Conservation (phyloP, 2,797 vertebrate species). For the Emys orbicularis region DNA sequence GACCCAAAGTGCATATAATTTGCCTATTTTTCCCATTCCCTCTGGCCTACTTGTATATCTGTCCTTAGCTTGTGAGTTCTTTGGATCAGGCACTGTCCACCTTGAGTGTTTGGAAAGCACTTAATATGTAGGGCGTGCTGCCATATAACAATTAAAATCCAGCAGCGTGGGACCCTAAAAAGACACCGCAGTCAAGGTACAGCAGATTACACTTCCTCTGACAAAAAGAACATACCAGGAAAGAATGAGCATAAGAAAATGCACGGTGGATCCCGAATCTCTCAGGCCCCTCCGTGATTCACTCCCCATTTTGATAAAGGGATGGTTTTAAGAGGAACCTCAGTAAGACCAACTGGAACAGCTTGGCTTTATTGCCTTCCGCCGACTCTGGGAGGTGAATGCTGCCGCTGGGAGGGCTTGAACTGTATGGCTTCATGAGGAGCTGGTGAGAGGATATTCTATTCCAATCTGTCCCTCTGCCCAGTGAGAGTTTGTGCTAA, state of each 20-base stretch:
- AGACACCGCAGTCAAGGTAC: too few species aligned
- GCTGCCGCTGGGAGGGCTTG: not conserved
- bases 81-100: not conserved
- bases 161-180: not conserved
- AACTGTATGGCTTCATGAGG: not conserved
- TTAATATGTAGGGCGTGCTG: not conserved
- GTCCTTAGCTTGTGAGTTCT: not conserved
- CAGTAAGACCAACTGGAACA: not conserved
- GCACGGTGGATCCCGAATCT: not conserved
- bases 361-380: not conserved
- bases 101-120: not conserved
- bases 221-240: not conserved
- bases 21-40: rapidly evolving
- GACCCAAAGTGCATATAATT: not conserved
- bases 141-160: not conserved
- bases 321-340: not conserved
- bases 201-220: not conserved
- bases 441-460: not conserved
- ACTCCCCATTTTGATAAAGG: not conserved
- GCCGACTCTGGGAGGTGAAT: not conserved
- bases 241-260: not conserved
- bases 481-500: not conserved
- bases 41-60: not conserved
- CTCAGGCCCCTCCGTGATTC: not conserved
- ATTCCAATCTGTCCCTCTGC: not conserved